Evolutionary conservation across 2,113 vertebrate species (phyloP), one percentile per base, ranked within the genome.

Genomic region (Ictalurus punctatus): DNA sequence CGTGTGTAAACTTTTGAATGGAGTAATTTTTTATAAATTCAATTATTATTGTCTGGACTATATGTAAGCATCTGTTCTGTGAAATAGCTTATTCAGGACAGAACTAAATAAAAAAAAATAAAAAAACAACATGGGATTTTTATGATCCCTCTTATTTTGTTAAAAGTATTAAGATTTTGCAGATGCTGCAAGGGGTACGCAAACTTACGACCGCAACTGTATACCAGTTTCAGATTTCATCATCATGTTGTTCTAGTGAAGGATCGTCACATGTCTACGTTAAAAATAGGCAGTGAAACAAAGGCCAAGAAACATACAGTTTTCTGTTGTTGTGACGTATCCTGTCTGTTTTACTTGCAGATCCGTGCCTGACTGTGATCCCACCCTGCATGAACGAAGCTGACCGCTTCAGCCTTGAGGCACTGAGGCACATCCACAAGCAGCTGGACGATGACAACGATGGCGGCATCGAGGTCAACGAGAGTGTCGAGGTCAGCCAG

Each of bases 371-470:
- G 59, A 95, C 93, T 0, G 95, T 99, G 92, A 97, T 95, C 90
- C 98, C 98, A 0, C 98, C 98, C 0, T 99, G 98, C 93, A 96
- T 98, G 79, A 96, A 96, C 13, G 98, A 99, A 84, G 98, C 96
- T 65, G 98, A 99, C 87, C 96, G 97, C 84, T 98, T 97, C 94
- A 99, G 98, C 88, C 95, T 99, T 30, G 98, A 99, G 92, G 98
- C 98, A 54, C 96, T 99, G 84, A 96, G 97, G 21, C 97, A 97
- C 94, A 99, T 99, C 92, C 98, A 99, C 92, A 99, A 99, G 88
- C 98, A 99, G 92, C 97, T 99, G 96, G 98, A 99, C 52, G 98
- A 99, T 84, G 98, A 99, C 96, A 98, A 99, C 83, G 98, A 99
- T 37, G 98, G 98, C 17, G 98, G 98, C 2, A 99, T 99, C 30